Base-by-base conservation (phyloP, 2,888 invertebrate genomes). In the Clostera curtula region DNA sequence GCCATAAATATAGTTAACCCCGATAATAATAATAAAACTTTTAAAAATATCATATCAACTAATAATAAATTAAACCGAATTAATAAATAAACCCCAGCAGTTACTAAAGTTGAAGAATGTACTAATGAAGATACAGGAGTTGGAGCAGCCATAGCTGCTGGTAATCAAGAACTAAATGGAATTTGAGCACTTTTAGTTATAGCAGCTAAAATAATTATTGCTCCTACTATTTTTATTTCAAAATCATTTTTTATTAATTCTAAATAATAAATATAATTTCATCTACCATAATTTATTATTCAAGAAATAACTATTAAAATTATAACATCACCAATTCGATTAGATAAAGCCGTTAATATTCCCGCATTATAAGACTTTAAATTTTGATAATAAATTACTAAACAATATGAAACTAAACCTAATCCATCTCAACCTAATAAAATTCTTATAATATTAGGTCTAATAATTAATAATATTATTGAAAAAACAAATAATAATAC, bases 151-250 rank as follows among this genome's bases (percentile, higher is more conserved):
- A 92, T 92, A 20, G 91, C 91, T 0, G 88, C 89, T 0, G 92
- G 92, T 24, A 92, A 68, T 50, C 92, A 93, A 22, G 90, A 86
- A 37, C 90, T 90, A 89, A 93, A 93, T 23, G 92, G 92, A 85
- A 92, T 88, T 70, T 93, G 92, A 58, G 92, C 92, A 45, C 91
- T 92, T 72, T 93, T 93, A 34, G 91, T 91, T 76, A 91, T 87
- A 27, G 86, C 84, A 0, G 88, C 88, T 45, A 85, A 66, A 58
- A 79, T 71, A 39, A 85, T 56, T 51, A 86, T 72, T n/a, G 44
- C 5, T 0, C 61, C 57, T 65, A 85, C 65, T 49, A 85, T 54
- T 47, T 43, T 43, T 60, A 85, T 86, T 31, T 47, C 49, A 42
- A 29, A 68, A 71, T 77, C 70, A 65, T 54, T 66, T 43, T 53